Conservation (phyloP, 1,140 invertebrate species). For the Monomorium pharaonis region DNA sequence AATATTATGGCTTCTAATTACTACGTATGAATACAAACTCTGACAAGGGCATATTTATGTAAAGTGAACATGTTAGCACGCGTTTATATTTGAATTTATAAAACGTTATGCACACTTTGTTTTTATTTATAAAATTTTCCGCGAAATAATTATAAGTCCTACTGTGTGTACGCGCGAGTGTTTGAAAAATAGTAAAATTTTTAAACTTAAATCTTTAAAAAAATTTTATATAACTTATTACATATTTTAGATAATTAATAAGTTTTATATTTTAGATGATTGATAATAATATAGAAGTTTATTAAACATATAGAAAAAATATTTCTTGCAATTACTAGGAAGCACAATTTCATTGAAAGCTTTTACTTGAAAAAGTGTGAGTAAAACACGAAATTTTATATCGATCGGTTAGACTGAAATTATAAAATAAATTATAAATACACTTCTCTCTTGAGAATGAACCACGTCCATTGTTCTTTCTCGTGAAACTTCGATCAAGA, state of each 20-base stretch:
- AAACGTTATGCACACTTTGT: not conserved
- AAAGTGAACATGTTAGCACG: not conserved
- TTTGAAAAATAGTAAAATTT: too few species aligned
- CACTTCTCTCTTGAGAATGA: not conserved
- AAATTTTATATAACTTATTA: not conserved
- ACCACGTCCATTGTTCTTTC: not conserved
- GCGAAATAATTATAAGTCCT: not conserved
- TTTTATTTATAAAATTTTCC: not conserved
- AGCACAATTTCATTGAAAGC: not conserved
- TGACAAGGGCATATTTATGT: not conserved
- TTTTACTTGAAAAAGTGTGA: not conserved
- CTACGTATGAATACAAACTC: not conserved
- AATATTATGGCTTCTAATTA: slow-evolving; percentile 1
- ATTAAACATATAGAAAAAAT: not conserved
- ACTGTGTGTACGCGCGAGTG: too few species aligned
- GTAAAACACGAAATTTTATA: not conserved
- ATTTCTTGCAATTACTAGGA: not conserved
- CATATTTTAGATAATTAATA: not conserved
- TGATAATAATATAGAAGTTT: not conserved
- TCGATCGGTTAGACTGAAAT: not conserved
- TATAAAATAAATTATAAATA: not conserved
- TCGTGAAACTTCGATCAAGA: not conserved
- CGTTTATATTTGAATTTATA: not conserved
- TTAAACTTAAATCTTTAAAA: too few species aligned
- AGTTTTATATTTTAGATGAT: not conserved